Conservation (phyloP, 2,113 vertebrate genomes). For the Pachyramphus minor region DNA sequence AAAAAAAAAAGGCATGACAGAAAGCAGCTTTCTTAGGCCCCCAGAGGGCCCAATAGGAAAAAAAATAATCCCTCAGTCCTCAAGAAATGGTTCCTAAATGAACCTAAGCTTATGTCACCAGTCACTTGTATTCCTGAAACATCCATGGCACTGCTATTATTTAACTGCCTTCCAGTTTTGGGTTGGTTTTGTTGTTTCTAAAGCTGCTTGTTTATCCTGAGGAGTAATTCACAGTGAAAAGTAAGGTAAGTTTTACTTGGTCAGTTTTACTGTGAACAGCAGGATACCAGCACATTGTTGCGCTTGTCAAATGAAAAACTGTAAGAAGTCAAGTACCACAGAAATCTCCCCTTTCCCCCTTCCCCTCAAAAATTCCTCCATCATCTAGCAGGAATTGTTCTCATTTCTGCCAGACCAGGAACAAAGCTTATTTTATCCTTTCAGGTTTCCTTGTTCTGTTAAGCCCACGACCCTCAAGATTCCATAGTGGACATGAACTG, state of each 20-base stretch:
- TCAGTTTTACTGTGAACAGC: background rate
- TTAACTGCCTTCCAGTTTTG: background rate
- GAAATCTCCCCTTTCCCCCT: too few species aligned
- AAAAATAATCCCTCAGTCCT: background rate
- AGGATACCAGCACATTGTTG: background rate
- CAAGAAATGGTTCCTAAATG: background rate
- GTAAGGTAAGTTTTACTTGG: too few species aligned
- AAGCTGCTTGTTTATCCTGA: background rate
- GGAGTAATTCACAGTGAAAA: background rate
- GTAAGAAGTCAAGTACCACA: background rate
- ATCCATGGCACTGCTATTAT: background rate
- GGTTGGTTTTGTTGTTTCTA: background rate
- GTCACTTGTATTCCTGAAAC: background rate
- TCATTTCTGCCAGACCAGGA: background rate
- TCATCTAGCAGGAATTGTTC: background rate
- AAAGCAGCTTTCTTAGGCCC: background rate
- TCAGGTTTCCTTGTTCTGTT: background rate
- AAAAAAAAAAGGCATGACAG: background rate
- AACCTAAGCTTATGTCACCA: background rate
- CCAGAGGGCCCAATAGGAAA: background rate
- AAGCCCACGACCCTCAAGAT: background rate
- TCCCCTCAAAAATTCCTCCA: background rate
- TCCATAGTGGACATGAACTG: background rate
- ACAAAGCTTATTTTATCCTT: background rate
- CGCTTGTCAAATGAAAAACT: background rate